Evolutionary conservation across 2,888 invertebrate species (phyloP).

Genomic region (Hydriomena furcata): DNA sequence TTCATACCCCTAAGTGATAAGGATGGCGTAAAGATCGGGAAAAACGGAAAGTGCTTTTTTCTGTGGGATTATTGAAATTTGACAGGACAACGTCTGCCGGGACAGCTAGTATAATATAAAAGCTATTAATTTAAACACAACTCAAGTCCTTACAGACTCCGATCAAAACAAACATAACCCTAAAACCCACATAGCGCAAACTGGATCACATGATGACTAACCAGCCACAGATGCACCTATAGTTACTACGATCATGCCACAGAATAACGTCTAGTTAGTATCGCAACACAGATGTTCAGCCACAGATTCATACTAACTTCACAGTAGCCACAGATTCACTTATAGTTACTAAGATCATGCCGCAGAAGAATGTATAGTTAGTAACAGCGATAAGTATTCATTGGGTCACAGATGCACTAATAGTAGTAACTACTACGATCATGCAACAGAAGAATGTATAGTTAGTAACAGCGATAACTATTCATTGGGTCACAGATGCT

Average conservation of each 20-base stretch:
- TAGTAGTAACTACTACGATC: neutral
- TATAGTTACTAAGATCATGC: neutral
- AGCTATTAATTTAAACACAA: too few relatives aligned
- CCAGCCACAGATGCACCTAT: neutral
- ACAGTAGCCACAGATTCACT: neutral
- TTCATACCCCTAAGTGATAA: too few relatives aligned
- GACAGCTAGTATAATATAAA: too few relatives aligned
- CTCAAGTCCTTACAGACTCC: too few relatives aligned
- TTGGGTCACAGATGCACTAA: neutral
- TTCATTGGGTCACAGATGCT: conserved; percentile 3
- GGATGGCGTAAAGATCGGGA: too few relatives aligned
- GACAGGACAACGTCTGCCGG: too few relatives aligned
- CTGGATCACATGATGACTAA: conserved; percentile 10
- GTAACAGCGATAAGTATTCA: neutral
- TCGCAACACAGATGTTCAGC: too few relatives aligned
- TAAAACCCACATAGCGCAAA: conserved; percentile 4
- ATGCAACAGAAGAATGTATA: neutral
- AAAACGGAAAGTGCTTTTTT: too few relatives aligned
- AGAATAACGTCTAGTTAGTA: neutral
- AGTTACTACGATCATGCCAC: neutral
- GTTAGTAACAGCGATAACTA: neutral
- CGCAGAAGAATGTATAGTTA: neutral
- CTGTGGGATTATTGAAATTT: too few relatives aligned
- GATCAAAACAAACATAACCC: conserved; percentile 5
- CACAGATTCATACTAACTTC: too few relatives aligned